Conservation (phyloP, 2,888 invertebrate species). For the Erebia palarica region DNA sequence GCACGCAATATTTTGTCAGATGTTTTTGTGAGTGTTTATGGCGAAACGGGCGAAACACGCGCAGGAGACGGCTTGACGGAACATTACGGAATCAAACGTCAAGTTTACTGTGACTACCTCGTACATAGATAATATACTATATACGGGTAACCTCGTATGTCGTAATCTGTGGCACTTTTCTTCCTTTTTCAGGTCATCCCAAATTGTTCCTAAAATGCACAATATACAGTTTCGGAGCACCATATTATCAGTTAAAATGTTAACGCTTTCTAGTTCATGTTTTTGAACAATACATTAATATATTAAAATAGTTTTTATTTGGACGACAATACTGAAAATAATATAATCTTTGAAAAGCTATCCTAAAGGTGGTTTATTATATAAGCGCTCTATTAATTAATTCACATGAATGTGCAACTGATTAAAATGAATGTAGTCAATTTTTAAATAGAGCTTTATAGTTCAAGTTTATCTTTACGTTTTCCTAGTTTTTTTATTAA, state of each 20-base stretch:
- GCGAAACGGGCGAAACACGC: too few relatives aligned
- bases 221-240: constrained; percentile 21
- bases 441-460: constrained; percentile 3
- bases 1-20: too few relatives aligned
- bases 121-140: too few relatives aligned
- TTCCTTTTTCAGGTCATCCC: constrained; percentile 30
- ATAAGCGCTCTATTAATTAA: constrained; percentile 31
- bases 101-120: too few relatives aligned
- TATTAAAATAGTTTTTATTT: constrained; percentile 15
- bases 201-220: constrained; percentile 34
- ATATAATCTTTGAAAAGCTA: constrained; percentile 17
- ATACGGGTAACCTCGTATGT: too few relatives aligned
- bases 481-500: constrained; percentile 10
- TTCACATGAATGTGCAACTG: background rate
- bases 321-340: constrained; percentile 26
- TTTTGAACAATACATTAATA: constrained; percentile 19
- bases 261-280: constrained; percentile 18
- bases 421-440: background rate
- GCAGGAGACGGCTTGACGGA: too few relatives aligned
- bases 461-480: constrained; percentile 10
- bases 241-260: constrained; percentile 13
- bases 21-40: too few relatives aligned
- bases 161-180: constrained; percentile 8
- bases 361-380: constrained; percentile 29
- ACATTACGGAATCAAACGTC: too few relatives aligned